Base-by-base conservation (phyloP, 23 tunicate genomes). In the Styela clava region DNA sequence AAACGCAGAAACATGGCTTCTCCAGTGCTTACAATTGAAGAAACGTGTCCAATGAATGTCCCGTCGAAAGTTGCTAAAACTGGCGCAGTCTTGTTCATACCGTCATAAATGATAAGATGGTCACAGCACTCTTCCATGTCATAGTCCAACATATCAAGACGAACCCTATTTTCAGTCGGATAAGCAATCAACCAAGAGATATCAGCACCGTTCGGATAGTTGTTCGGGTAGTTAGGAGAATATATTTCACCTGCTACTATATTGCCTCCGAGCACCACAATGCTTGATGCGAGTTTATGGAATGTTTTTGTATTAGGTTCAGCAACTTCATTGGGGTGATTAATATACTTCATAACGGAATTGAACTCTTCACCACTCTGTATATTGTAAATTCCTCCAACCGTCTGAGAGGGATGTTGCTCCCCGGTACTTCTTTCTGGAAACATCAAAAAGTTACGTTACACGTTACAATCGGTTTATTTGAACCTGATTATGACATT, bases 1-100 rank as follows among this genome's bases (percentile, higher is more conserved):
- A 79, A 52, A 20, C 83, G 83, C 3, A 79, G 12, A 19, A 79
- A 79, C 78, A 79, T 64, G 20, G 77, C 34, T 32, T 20, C 35
- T 16, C 24, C 24, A 3, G 77, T 26, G 77, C 77, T 71, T 3
- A 18, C 34, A 21, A 30, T 18, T 3, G 32, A 28, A 7, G 24
- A 3, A 26, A 2, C 5, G 35, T 34, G 35, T 5, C 24, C 32
- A 29, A 2, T 28, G 34, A 16, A 71, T 21, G 27, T 5, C 2
- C 77, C 77, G 16, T 71, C 63, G 5, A 79, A 16, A 23, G 62
- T 52, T 56, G 33, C 73, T 27, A 79, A 20, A 24, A 62, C 31
- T 28, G 62, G 34, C 18, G 26, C 71, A 19, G 44, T 20, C 24
- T 27, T 26, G 31, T 73, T 62, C 20, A 24, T 23, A 2, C 83